Evolutionary conservation across 2,797 vertebrate species (phyloP), one percentile per base, ranked within the genome.

Genomic region (Gambusia yucatana): DNA sequence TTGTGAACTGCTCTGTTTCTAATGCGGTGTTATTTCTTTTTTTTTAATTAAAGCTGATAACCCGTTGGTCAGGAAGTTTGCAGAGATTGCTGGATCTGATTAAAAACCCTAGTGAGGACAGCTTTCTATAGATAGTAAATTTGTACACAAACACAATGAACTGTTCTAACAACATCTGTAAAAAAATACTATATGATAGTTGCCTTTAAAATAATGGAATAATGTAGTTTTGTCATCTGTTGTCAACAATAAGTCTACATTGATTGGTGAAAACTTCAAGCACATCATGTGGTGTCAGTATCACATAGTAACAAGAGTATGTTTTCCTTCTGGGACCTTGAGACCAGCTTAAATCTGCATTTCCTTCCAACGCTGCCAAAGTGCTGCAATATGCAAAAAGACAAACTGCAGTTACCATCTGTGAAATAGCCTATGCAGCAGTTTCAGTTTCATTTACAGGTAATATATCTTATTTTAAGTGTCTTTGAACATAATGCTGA

Each of bases 321-420:
- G 33, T 76, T 70, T 83, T 89, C 59, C 76, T 48, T 75, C 73
- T 65, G 73, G 55, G 76, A 87, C 78, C 50, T 73, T 5, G 77
- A 75, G 84, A 79, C 78, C 9, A 67, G 81, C 43, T 80, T 89
- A 82, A 91, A 90, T 89, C 81, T 87, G 73, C 41, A 73, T 82
- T 87, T 82, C 44, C 77, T 79, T 50, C 57, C 71, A 79, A 70
- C 50, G 0, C 72, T 72, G 80, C 50, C 82, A 79, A 84, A 86
- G 69, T 84, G 75, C 82, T 87, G 72, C 72, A 77, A 79, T 84
- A 76, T 84, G 74, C 82, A 82, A 82, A 91, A 89, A 79, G 75
- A 88, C 74, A 84, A 90, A 91, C 83, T 89, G 59, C 79, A 75
- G 65, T 63, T 72, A 77, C 67, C 17, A 1, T 80, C 70, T 75